phyloP scores from a whole-genome alignment of 2,113 vertebrate genomes.

The Myotis yumanensis region DNA sequence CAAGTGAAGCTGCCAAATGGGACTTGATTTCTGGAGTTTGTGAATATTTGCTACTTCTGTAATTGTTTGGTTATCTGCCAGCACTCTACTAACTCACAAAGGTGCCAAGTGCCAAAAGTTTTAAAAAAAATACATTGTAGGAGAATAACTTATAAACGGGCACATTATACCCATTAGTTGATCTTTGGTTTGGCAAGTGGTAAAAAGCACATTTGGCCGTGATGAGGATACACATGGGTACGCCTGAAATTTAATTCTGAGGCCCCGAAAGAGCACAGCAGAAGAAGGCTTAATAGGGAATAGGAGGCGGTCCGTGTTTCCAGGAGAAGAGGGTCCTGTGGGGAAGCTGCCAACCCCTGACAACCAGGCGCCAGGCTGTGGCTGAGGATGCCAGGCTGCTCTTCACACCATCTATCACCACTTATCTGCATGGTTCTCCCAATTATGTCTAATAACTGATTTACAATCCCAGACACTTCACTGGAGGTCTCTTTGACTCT shows the following conservation, averaged over 20 bases:
- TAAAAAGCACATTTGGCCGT: neutral
- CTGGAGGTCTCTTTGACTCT: slow-evolving; percentile 6
- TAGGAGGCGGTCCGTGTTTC: neutral
- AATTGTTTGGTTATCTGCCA: slow-evolving; percentile 16
- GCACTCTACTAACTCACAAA: neutral
- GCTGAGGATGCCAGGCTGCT: neutral
- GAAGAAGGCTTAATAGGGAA: neutral
- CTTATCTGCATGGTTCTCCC: neutral
- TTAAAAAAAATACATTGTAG: neutral
- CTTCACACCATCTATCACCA: neutral
- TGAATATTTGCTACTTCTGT: slow-evolving; percentile 11
- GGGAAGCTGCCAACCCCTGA: neutral
- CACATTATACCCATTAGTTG: neutral
- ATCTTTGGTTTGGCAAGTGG: neutral
- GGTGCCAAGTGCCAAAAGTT: neutral
- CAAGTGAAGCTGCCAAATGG: neutral
- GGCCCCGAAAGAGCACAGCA: neutral
- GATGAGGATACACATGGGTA: neutral
- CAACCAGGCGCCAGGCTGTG: neutral
- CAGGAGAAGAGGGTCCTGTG: neutral
- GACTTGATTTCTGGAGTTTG: neutral
- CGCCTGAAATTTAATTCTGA: neutral
- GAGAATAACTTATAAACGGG: neutral
- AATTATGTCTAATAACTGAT: slow-evolving; percentile 1
- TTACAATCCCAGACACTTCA: neutral